A percentile compares a stretch with the other conserved stretches of the same genome.
Conservation (phyloP, 2,888 invertebrate genomes). For the Sepiola atlantica region DNA sequence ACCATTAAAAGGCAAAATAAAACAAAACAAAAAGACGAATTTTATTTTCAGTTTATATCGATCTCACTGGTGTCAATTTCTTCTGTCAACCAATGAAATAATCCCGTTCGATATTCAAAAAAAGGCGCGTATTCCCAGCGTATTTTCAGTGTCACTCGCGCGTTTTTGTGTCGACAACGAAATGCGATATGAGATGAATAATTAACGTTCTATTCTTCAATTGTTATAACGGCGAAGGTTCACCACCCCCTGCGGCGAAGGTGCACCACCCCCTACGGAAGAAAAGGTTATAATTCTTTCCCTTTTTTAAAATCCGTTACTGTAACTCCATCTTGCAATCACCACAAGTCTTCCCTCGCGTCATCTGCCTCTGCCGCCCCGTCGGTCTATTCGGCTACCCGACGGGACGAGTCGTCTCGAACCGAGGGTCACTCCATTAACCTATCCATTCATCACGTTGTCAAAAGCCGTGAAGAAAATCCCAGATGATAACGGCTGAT, state of each 20-base stretch:
- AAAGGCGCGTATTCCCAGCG: not conserved
- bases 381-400: not conserved
- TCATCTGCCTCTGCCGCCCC: not conserved
- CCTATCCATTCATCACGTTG: not conserved
- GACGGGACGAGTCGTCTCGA: not conserved
- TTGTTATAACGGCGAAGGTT: not conserved
- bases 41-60: not conserved
- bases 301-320: not conserved
- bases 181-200: not conserved
- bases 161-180: not conserved
- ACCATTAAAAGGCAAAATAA: not conserved
- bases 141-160: not conserved
- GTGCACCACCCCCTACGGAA: not conserved
- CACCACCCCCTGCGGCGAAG: not conserved
- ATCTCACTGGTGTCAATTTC: not conserved
- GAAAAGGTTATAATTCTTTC: not conserved
- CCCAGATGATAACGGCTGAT: not conserved
- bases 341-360: not conserved
- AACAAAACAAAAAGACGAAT: not conserved
- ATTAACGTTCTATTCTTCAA: not conserved
- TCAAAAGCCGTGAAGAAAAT: not conserved
- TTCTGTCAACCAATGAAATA: not conserved
- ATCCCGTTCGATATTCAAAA: not conserved
- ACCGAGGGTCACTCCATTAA: not conserved
- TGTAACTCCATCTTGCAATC: not conserved